Evolutionary conservation across 2,888 invertebrate species (phyloP).

Genomic region (Leptogaster cylindrica): DNA sequence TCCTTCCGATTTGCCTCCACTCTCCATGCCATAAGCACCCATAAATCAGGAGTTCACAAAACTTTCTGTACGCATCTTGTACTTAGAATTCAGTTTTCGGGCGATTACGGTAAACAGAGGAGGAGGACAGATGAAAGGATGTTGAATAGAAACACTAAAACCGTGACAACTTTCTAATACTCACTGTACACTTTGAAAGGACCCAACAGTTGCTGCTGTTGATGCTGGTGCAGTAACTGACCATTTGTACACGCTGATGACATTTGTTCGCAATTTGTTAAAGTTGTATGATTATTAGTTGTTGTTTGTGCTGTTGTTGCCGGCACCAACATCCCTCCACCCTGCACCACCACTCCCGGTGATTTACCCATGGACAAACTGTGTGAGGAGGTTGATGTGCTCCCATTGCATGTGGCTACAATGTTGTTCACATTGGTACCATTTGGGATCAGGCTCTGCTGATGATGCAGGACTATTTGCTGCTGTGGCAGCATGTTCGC

Average conservation of each 20-base stretch:
- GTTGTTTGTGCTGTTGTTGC: constrained; percentile 37
- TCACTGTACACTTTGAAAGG: constrained; percentile 63
- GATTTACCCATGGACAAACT: constrained; percentile 54
- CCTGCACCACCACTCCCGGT: constrained; percentile 38
- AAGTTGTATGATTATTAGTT: constrained; percentile 41
- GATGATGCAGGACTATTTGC: constrained; percentile 55
- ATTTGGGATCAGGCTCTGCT: constrained; percentile 46
- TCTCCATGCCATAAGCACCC: too few relatives aligned
- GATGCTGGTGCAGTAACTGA: constrained; percentile 50
- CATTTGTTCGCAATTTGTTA: constrained; percentile 50
- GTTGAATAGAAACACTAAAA: neutral
- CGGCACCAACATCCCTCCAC: constrained; percentile 16
- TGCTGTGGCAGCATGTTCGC: constrained; percentile 51
- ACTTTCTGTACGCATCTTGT: constrained; percentile 32
- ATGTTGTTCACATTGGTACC: constrained; percentile 55
- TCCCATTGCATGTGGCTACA: constrained; percentile 53
- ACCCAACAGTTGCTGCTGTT: constrained; percentile 55
- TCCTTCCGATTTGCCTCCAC: constrained; percentile 49
- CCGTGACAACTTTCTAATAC: constrained; percentile 50
- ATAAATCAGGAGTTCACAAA: constrained; percentile 43
- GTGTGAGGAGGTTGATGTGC: constrained; percentile 54
- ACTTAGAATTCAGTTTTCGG: neutral
- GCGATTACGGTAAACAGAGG: neutral
- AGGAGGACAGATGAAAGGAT: constrained; percentile 8
- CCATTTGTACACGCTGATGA: constrained; percentile 50